These are phyloP conservation scores for Tanypteryx hageni DNA, from an alignment of 2,888 invertebrate genomes.

Conservation along the genomic window DNA sequence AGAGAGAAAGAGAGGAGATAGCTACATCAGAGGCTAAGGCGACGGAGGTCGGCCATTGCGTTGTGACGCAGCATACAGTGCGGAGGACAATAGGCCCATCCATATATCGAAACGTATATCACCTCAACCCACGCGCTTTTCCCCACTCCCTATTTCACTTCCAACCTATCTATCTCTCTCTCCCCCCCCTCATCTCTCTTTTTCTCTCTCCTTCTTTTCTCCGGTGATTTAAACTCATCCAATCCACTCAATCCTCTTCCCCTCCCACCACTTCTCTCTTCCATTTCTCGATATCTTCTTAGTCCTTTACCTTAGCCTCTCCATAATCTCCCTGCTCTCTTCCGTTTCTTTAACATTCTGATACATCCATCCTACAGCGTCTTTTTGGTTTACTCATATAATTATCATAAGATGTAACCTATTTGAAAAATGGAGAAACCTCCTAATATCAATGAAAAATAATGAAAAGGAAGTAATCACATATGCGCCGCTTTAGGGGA, in stretches of 20 bases:
- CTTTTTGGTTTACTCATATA: too few species aligned
- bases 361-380: too few species aligned
- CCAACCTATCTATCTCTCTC: background rate
- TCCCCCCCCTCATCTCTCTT: background rate
- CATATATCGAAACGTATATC: slow-evolving; percentile 51
- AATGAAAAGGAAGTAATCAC: too few species aligned
- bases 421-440: too few species aligned
- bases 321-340: too few species aligned
- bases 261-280: background rate
- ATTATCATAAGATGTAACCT: too few species aligned
- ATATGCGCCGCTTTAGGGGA: too few species aligned
- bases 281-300: background rate
- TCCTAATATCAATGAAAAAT: too few species aligned
- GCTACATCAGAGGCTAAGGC: background rate
- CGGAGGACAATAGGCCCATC: slow-evolving; percentile 40
- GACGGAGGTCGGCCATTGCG: slow-evolving; percentile 20
- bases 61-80: slow-evolving; percentile 22
- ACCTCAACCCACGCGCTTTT: background rate
- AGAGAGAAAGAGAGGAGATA: background rate
- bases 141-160: background rate
- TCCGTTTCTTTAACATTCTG: too few species aligned
- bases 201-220: slow-evolving; percentile 19
- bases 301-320: background rate
- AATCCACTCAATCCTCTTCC: background rate
- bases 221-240: background rate